Conservation (phyloP, 2,113 vertebrate species). For the Hippocampus comes region DNA sequence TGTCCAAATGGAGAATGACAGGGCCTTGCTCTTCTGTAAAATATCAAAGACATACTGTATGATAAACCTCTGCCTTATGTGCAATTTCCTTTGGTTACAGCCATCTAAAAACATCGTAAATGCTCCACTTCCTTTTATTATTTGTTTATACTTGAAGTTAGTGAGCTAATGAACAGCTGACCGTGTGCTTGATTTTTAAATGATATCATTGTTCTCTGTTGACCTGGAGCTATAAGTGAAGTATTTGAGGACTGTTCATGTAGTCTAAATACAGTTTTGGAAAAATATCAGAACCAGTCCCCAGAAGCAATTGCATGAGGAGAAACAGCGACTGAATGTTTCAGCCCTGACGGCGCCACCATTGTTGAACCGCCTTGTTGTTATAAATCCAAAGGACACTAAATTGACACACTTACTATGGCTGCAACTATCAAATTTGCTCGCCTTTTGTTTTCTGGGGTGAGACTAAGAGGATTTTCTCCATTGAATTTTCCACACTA, state of each 20-base stretch:
- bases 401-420: background rate
- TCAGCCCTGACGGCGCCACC: background rate
- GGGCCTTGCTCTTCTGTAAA: conserved; percentile 4
- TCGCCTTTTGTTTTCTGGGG: background rate
- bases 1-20: conserved; percentile 2
- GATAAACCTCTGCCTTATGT: background rate
- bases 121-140: background rate
- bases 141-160: background rate
- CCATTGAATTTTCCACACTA: background rate
- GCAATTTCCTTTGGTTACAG: background rate
- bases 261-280: conserved; percentile 35
- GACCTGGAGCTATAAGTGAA: conserved; percentile 47
- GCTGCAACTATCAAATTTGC: background rate
- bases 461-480: background rate
- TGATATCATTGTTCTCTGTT: conserved; percentile 47
- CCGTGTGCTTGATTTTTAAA: conserved; percentile 26
- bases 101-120: background rate
- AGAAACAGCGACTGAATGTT: background rate
- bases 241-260: conserved; percentile 38
- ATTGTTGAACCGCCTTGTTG: background rate
- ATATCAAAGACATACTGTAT: background rate
- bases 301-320: conserved; percentile 5
- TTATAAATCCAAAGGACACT: background rate
- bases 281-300: conserved; percentile 20
- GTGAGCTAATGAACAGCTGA: conserved; percentile 35